A percentile compares a stretch with the other conserved stretches of the same genome.
Conservation (phyloP, 2,113 vertebrate genomes). For the Pardalotus punctatus region DNA sequence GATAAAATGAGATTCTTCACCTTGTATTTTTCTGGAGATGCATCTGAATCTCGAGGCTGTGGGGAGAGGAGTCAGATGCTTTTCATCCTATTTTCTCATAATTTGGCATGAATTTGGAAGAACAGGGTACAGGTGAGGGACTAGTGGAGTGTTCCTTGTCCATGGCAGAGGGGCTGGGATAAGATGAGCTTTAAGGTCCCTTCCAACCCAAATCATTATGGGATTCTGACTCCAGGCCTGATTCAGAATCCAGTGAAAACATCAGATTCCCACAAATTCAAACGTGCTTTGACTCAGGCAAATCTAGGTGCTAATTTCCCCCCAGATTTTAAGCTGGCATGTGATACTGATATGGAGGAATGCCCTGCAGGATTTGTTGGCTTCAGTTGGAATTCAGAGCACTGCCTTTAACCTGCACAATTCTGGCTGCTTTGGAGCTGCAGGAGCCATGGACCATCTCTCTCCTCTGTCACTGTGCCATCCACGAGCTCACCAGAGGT, state of each 20-base stretch:
- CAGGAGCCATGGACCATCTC: not conserved
- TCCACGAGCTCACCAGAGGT: not conserved
- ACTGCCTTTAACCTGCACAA: not conserved
- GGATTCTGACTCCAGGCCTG: not conserved
- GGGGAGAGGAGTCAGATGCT: not conserved
- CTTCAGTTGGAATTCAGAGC: not conserved
- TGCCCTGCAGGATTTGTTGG: not conserved
- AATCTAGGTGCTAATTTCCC: not conserved
- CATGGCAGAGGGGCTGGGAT: not conserved
- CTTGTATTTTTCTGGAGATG: not conserved
- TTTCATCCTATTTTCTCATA: not conserved
- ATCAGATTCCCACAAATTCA: not conserved
- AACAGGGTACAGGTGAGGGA: accelerated
- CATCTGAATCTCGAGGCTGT: not conserved
- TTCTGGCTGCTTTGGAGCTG: not conserved
- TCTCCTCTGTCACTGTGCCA: not conserved
- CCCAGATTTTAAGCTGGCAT: not conserved
- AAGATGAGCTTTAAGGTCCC: not conserved
- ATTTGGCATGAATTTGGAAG: not conserved
- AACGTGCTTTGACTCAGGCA: not conserved
- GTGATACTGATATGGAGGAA: not conserved
- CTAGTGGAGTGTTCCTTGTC: not conserved
- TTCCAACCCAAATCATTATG: not conserved
- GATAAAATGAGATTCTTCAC: not conserved
- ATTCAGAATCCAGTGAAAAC: not conserved